Evolutionary conservation across 2,888 invertebrate genomes (phyloP), one percentile per base, ranked within the genome.

Genomic region (Elysia crispata): DNA sequence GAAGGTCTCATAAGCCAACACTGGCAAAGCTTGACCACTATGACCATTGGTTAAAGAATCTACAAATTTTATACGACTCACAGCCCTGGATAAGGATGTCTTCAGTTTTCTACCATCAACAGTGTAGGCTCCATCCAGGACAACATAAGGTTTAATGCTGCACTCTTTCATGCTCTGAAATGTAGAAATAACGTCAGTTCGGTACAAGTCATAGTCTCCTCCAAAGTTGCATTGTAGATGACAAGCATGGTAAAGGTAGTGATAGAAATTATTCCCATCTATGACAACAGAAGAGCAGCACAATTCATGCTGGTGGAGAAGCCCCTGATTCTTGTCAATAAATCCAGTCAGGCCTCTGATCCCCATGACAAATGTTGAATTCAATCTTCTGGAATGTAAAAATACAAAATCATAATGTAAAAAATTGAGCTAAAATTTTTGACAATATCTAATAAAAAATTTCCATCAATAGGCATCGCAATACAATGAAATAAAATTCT

Each of bases 271-370:
- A 81, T 90, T 91, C 11, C 91, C 92, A 84, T 92, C 92, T n/a
- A 92, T 88, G 6, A 92, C 83, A 18, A 92, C 85, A 67, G 83
- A 85, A 15, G 87, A 88, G 80, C 90, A 84, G 79, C 87, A 88
- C 5, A 92, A 87, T 33, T 86, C 84, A 60, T 86, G 83, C 62
- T 88, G 87, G 41, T 84, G 83, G 69, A 97, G 93, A 5, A 92
- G 82, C n/a, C 87, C 84, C 11, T 88, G 86, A 83, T 91, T 89
- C 31, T 85, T 85, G 78, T 92, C 91, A 13, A 92, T 87, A 79
- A 91, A 91, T 0, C 96, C 95, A 20, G 97, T 96, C 81, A 98
- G 93, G 60, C 97, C 97, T 77, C 95, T 94, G 8, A 98, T 95
- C 15, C 98, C 97, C 97, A 97, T 96, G 83, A 15, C 54, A 13